Evolutionary conservation across 2,797 vertebrate genomes (phyloP), one percentile per base, ranked within the genome.

Genomic region (Lacerta bilineata): DNA sequence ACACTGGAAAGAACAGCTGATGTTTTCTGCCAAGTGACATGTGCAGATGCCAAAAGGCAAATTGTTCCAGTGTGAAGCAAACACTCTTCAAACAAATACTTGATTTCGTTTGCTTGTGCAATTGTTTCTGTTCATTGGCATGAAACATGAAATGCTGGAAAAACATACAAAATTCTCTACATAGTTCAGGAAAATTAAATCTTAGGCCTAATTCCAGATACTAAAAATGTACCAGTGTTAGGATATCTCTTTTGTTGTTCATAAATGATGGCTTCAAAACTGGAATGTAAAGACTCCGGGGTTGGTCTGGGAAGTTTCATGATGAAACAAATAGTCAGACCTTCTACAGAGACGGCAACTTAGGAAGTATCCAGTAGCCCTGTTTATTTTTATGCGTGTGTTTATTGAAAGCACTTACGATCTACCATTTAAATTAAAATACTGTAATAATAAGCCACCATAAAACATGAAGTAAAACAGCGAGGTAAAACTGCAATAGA

Each of bases 131-230:
- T 27, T 88, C 87, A 82, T 87, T 72, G 36, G 64, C 69, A 23
- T 90, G 87, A 91, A 83, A 92, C 90, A 83, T 84, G 75, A 89
- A 33, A 77, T 74, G 90, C 64, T 91, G 86, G 91, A 95, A 94
- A 93, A 92, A 95, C 80, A 92, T 3, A 90, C 90, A 92, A 61
- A 80, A 88, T 93, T 93, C 78, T 89, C 87, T 77, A 75, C 87
- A 83, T 86, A 89, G 80, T 55, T 93, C 55, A 81, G 77, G 83
- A 89, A 75, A 91, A 91, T 90, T 91, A 90, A 75, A 69, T 25
- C 84, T 87, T 90, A 91, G 92, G 72, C 46, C 86, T 81, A 72
- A 18, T 55, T 91, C 75, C 89, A 89, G 72, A 59, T 59, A 55
- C 72, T 76, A 85, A 85, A 81, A 76, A 82, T 89, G 61, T 81